These are phyloP conservation scores for Cabera pusaria DNA, from an alignment of 2,888 invertebrate genomes.

Conservation along the genomic window DNA sequence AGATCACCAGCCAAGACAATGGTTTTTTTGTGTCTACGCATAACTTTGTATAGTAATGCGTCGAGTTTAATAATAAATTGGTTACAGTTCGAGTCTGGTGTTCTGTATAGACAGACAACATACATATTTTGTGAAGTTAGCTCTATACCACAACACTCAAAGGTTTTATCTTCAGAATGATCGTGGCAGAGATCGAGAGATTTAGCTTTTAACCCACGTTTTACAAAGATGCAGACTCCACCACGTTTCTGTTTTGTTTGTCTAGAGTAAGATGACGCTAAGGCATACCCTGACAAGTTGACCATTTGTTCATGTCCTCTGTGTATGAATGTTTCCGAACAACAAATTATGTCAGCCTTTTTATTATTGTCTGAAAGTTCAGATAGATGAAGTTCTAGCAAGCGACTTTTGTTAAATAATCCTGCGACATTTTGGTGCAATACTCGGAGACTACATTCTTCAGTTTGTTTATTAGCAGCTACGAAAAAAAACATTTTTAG, in stretches of 20 bases:
- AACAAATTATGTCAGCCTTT: neutral
- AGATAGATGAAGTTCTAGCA: neutral
- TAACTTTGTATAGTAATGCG: neutral
- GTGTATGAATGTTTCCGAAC: constrained; percentile 1
- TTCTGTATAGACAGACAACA: constrained; percentile 1
- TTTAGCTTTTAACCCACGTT: neutral
- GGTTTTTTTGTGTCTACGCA: neutral
- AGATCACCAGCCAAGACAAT: neutral
- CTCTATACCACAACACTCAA: constrained; percentile 2
- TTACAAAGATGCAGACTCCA: constrained; percentile 1
- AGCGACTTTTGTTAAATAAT: constrained; percentile 1
- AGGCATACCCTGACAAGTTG: neutral
- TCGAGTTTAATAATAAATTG: neutral
- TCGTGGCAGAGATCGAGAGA: neutral
- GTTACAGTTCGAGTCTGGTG: constrained; percentile 2
- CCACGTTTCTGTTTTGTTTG: neutral
- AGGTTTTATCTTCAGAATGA: neutral
- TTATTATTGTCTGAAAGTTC: neutral
- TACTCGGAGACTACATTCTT: neutral
- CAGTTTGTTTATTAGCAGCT: neutral
- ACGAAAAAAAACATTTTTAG: neutral
- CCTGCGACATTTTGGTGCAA: constrained; percentile 1
- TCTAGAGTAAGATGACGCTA: constrained; percentile 2
- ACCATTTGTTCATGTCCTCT: constrained; percentile 3
- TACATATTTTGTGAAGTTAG: neutral